Percentiles rank a stretch among this genome's conserved stretches.
Conservation (phyloP, 2,888 invertebrate species). For the Rhamnusium bicolor region DNA sequence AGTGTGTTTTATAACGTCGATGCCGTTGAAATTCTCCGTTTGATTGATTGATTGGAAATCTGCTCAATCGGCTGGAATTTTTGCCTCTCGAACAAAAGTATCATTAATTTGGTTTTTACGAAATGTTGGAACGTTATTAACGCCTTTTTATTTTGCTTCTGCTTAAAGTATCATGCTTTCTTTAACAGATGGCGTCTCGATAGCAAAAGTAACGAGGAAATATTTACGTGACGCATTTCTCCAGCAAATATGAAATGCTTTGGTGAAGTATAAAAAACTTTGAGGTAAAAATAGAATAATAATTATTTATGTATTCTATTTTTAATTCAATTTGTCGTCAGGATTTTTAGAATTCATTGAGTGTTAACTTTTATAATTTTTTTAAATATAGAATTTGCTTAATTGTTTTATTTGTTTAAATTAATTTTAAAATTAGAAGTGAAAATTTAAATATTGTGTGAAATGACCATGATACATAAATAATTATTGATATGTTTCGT, state of each 20-base stretch:
- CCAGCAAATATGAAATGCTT: neutral
- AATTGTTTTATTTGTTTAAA: too few relatives aligned
- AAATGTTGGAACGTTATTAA: neutral
- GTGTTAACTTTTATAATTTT: too few relatives aligned
- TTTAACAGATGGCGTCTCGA: neutral
- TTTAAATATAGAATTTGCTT: too few relatives aligned
- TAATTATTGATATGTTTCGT: too few relatives aligned
- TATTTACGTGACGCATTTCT: neutral
- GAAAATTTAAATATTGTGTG: too few relatives aligned
- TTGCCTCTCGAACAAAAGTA: conserved; percentile 5
- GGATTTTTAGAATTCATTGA: too few relatives aligned
- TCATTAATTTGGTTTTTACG: conserved; percentile 2
- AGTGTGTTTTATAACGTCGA: neutral
- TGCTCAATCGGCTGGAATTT: neutral
- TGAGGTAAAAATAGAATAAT: too few relatives aligned
- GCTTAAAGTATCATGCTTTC: neutral
- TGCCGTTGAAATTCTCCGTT: neutral
- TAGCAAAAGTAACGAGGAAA: neutral
- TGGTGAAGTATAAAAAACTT: too few relatives aligned
- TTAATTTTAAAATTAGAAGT: too few relatives aligned
- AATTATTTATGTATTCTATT: too few relatives aligned
- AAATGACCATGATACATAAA: too few relatives aligned
- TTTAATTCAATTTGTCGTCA: too few relatives aligned
- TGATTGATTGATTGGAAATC: conserved; percentile 4
- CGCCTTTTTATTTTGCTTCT: neutral